Evolutionary conservation across 2,888 invertebrate genomes (phyloP), one percentile per base, ranked within the genome.

Genomic region (Pheosia gnoma): DNA sequence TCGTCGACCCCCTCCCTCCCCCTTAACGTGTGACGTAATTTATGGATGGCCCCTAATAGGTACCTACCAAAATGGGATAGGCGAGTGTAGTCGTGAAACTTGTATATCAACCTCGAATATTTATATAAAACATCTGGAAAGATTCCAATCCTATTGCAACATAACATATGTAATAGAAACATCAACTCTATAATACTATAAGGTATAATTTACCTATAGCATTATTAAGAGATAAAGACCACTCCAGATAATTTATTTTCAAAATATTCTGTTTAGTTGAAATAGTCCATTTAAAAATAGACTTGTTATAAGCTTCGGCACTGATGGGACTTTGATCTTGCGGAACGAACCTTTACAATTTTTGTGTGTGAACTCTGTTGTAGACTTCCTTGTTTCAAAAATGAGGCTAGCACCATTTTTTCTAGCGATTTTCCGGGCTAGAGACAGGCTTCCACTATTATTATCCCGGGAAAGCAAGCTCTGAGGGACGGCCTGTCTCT

Each of bases 281-380:
- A 55, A 55, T 39, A 39, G 55, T 55, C 8, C 55, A 13, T 8
- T 39, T 55, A 55, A 55, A 55, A 55, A 55, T 55, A 55, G 55
- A 2, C 0, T 55, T 7, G 11, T 55, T 55, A 8, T 6, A n/a
- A 39, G 55, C 39, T 38, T 39, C 10, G 9, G 25, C 7, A 25
- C 25, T 13, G 55, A 3, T 8, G 36, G 39, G 37, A 55, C 55
- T 55, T 55, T 55, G 55, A 55, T 55, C 39, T 55, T 13, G 38
- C 5, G 25, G 39, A 5, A 37, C 4, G 53, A 53, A 53, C 53
- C 8, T 11, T 8, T 4, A 52, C 52, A 2, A 3, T 36, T 10
- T 51, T 51, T n/a, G 0, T n/a, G 11, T n/a, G 4, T n/a, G 10
- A 43, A 3, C 9, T 47, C 4, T 47, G 5, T 5, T n/a, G 9